Conservation (phyloP, 1,140 invertebrate genomes). For the Zeugodacus cucurbitae region DNA sequence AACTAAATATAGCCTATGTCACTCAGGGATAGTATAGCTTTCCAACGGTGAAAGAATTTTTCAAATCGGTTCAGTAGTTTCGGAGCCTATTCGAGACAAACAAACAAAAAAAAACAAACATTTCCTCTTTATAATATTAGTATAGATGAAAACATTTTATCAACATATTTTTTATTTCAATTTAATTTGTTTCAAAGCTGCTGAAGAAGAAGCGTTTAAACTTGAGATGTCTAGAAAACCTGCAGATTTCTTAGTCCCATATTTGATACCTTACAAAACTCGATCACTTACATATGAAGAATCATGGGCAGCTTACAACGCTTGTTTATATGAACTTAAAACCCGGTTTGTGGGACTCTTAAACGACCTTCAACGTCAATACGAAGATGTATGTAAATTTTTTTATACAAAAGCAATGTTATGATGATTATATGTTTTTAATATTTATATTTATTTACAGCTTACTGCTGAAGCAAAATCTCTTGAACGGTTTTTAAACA, state of each 20-base stretch:
- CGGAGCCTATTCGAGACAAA: no score
- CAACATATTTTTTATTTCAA: no score
- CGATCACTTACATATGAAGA: constrained; percentile 57
- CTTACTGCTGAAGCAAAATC: constrained; percentile 59
- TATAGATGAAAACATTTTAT: no score
- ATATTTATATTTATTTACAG: constrained; percentile 46
- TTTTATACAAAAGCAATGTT: no score
- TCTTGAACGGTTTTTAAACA: constrained; percentile 56
- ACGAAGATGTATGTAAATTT: constrained; percentile 66
- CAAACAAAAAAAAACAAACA: no score
- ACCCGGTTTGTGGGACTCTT: constrained; percentile 67
- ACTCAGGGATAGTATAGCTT: no score
- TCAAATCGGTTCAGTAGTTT: no score
- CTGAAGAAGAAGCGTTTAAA: constrained; percentile 59
- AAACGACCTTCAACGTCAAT: constrained; percentile 68
- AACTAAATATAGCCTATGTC: no score
- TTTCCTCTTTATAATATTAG: no score
- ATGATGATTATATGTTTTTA: constrained; percentile 25
- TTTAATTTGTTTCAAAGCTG: no score
- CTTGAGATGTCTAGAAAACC: constrained; percentile 61
- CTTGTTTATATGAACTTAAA: constrained; percentile 71
- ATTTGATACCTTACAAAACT: constrained; percentile 68
- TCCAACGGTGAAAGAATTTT: no score
- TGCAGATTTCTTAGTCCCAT: constrained; percentile 70
- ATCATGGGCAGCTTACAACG: constrained; percentile 64